These are phyloP conservation scores for Mesitornis unicolor DNA, from an alignment of 2,113 vertebrate genomes.

Conservation along the genomic window DNA sequence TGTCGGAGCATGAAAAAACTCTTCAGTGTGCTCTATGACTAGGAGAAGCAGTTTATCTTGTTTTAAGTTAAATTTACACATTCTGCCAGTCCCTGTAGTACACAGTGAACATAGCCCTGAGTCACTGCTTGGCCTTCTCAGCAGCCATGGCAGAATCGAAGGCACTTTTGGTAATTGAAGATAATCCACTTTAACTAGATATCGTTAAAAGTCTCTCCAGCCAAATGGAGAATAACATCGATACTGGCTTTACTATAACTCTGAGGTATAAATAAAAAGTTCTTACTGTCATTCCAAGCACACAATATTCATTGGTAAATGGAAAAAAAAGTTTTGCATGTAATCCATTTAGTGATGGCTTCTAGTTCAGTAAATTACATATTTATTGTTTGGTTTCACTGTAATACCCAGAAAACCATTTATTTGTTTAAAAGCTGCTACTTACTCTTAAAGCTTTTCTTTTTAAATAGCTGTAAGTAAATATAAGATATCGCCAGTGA, in stretches of 20 bases:
- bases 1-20: neutral
- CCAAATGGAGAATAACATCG: neutral
- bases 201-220: neutral
- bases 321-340: neutral
- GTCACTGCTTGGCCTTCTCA: neutral
- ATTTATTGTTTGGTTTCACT: neutral
- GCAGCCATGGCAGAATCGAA: neutral
- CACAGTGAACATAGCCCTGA: neutral
- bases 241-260: neutral
- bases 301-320: neutral
- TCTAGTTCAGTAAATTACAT: neutral
- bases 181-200: neutral
- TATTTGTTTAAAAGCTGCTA: neutral
- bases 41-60: neutral
- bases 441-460: neutral
- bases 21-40: neutral
- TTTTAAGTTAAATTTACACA: neutral
- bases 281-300: neutral
- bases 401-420: neutral
- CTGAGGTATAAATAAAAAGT: neutral
- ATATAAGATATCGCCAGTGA: neutral
- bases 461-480: conserved; percentile 10
- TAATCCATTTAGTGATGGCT: neutral
- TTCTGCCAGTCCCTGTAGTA: neutral
- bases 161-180: conserved; percentile 20